Evolutionary conservation across 2,797 vertebrate species (phyloP).

Genomic region (Neosilurus hyrtlii): DNA sequence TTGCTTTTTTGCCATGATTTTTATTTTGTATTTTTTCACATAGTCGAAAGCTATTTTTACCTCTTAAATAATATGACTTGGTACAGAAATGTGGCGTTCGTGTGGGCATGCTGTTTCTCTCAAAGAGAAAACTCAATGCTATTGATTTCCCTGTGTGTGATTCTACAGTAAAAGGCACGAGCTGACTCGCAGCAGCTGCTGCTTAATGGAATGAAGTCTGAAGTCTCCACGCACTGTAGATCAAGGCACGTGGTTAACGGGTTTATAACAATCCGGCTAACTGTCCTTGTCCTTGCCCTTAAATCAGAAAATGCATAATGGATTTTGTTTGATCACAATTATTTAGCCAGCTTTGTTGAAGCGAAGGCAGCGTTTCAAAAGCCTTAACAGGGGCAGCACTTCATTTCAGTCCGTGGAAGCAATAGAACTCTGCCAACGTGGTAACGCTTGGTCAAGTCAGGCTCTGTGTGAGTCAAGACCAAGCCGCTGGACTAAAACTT

Average conservation of each 20-base stretch:
- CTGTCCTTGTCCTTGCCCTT: neutral
- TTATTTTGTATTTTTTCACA: no score
- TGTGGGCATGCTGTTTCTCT: constrained; percentile 9
- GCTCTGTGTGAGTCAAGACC: neutral
- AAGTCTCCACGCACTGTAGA: neutral
- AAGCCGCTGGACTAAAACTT: neutral
- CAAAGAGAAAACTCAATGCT: constrained; percentile 22
- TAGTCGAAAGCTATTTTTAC: neutral
- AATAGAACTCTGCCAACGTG: neutral
- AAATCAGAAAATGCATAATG: neutral
- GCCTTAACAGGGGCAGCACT: neutral
- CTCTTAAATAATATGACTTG: constrained; percentile 3
- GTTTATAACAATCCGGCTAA: neutral
- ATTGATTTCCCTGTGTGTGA: constrained; percentile 26
- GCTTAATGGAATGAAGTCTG: constrained; percentile 1
- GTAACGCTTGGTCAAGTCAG: neutral
- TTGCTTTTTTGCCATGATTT: no score
- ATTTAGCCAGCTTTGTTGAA: constrained; percentile 7
- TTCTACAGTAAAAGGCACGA: constrained; percentile 26
- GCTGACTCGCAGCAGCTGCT: neutral
- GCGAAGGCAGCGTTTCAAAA: neutral
- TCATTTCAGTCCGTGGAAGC: neutral
- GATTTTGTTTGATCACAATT: neutral
- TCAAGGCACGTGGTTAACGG: neutral
- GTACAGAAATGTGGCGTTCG: neutral